Conservation (phyloP, 1,140 invertebrate genomes). For the Copidosoma floridanum region DNA sequence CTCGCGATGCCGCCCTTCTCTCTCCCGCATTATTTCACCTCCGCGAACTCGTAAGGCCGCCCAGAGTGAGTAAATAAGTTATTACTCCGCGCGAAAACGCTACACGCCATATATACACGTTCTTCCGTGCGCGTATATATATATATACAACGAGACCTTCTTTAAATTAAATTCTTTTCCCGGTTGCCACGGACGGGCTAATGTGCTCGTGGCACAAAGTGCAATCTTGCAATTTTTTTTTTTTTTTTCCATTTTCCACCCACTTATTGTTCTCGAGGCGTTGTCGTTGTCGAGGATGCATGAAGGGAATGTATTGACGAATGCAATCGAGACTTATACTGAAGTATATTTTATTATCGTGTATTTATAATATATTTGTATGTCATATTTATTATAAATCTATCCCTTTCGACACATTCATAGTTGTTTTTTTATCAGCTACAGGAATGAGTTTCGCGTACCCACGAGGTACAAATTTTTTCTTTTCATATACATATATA, state of each 20-base stretch:
- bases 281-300: too few relatives aligned
- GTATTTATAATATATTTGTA: constrained; percentile 13
- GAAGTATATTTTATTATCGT: constrained; percentile 48
- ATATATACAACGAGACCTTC: background rate
- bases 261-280: too few relatives aligned
- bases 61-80: constrained; percentile 24
- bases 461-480: constrained; percentile 12
- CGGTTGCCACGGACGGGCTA: too few relatives aligned
- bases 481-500: too few relatives aligned
- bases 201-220: too few relatives aligned
- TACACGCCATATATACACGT: background rate
- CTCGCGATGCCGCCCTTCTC: too few relatives aligned
- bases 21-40: constrained; percentile 21
- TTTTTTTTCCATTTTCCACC: too few relatives aligned
- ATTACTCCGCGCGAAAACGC: constrained; percentile 12
- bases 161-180: constrained; percentile 27
- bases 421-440: constrained; percentile 32
- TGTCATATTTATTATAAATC: constrained; percentile 45
- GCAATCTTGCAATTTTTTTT: background rate
- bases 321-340: constrained; percentile 31
- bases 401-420: constrained; percentile 47
- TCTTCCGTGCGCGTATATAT: background rate
- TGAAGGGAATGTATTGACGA: background rate
- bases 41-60: background rate
- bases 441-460: constrained; percentile 23